Conservation (phyloP, 2,797 vertebrate genomes). For the Poecilia velifera region DNA sequence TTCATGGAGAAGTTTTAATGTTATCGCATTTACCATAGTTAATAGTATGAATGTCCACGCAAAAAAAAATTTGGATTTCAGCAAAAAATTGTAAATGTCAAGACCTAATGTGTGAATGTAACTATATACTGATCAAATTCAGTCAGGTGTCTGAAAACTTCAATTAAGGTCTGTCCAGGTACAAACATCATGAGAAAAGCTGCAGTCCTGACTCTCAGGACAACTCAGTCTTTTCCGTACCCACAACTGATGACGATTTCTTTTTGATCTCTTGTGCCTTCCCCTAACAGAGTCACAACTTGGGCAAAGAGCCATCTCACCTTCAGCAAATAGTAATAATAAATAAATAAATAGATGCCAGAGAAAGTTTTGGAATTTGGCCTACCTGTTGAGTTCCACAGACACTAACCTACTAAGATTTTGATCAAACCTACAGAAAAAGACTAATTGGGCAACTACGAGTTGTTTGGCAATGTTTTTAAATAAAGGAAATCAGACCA, state of each 20-base stretch:
- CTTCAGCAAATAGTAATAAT: not conserved
- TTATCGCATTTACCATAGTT: no score
- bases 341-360: not conserved
- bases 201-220: not conserved
- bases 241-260: not conserved
- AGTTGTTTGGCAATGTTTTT: not conserved
- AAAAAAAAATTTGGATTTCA: not conserved
- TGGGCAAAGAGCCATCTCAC: slow-evolving; percentile 5
- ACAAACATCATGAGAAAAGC: not conserved
- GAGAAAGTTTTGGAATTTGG: not conserved
- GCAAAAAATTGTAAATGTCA: not conserved
- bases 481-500: not conserved
- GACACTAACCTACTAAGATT: not conserved
- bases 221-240: not conserved
- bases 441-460: not conserved
- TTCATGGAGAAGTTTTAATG: no score
- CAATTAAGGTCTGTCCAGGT: not conserved
- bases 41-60: no score
- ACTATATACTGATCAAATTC: not conserved
- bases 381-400: not conserved
- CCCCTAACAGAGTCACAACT: not conserved
- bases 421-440: not conserved
- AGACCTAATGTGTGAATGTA: not conserved
- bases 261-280: not conserved
- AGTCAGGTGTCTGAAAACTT: not conserved